Evolutionary conservation across 1,140 invertebrate genomes (phyloP), one percentile per base, ranked within the genome.

Genomic region (Leptopilina clavipes): DNA sequence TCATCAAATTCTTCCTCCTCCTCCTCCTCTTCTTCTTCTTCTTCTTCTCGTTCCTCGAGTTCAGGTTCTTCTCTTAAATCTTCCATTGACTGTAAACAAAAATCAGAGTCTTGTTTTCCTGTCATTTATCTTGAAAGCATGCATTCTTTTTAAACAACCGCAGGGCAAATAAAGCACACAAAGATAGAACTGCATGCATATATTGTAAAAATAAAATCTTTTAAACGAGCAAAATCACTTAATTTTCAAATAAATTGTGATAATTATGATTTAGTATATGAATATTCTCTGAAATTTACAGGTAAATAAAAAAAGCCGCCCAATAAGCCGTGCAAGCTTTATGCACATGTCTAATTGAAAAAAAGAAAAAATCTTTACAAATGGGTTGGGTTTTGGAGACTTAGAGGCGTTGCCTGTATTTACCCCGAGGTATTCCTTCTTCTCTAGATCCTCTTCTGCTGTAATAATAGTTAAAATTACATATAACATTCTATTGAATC

Each of bases 11-110:
- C 81, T n/a, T 86, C 83, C 18, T 90, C 87, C 73, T 88, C 85
- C 6, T 87, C 83, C 22, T 87, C 84, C 56, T 86, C 85, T 25
- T 92, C 91, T 75, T 92, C 91, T 78, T 92, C 91, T 75, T 92
- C 91, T 79, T 92, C 90, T 76, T 92, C 90, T 45, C 84, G 84
- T 80, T 92, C 88, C 76, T 89, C 89, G 9, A 90, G 76, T 81
- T 93, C 92, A 10, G 89, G 87, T 76, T 92, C 92, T 44, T 91
- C 90, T 25, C 81, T 88, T 22, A 93, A 79, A 80, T 90, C 89
- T 70, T 90, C 89, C 89, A 90, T 90, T 12, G 89, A 90, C 89
- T 90, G 75, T 18, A 59, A 78, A 12, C 5, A 31, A 65, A 65
- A 65, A 31, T 25, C 8, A 25, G n/a, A n/a, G 2, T 59, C 18